Conservation (phyloP, 1,140 invertebrate species). For the Trichogramma pretiosum region DNA sequence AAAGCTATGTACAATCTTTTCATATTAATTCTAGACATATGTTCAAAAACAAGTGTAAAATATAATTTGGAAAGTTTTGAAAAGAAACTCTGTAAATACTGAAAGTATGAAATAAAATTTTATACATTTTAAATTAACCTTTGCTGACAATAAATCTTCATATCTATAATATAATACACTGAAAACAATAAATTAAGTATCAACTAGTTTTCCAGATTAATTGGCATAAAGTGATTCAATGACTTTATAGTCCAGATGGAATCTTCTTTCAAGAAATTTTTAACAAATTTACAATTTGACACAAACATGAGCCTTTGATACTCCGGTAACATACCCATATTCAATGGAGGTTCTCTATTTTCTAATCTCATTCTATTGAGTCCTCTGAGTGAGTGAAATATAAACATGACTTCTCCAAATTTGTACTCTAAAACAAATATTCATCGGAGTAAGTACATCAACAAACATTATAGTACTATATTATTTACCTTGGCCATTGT, state of each 20-base stretch:
- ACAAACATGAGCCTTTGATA: slow-evolving; percentile 18
- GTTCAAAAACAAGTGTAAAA: too few species aligned
- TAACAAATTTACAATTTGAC: slow-evolving; percentile 42
- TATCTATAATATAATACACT: too few species aligned
- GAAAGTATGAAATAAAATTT: too few species aligned
- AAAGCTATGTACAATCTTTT: too few species aligned
- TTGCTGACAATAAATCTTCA: too few species aligned
- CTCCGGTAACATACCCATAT: slow-evolving; percentile 21
- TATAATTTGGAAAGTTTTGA: too few species aligned
- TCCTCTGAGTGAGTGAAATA: slow-evolving; percentile 40
- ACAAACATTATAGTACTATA: not conserved
- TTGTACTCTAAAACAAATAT: slow-evolving; percentile 19
- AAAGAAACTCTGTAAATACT: too few species aligned
- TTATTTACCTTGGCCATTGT: slow-evolving; percentile 22
- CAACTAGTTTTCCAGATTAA: too few species aligned
- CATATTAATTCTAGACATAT: too few species aligned
- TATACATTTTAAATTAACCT: too few species aligned
- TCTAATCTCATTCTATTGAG: slow-evolving; percentile 19
- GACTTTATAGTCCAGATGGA: slow-evolving; percentile 44
- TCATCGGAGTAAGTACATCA: not conserved
- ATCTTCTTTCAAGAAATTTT: slow-evolving; percentile 43
- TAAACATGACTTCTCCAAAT: slow-evolving; percentile 47
- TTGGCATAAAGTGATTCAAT: slow-evolving; percentile 34
- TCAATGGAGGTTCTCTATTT: slow-evolving; percentile 2
- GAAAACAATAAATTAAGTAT: too few species aligned